A percentile compares a stretch with the other conserved stretches of the same genome.
Evolutionary conservation across 1,140 invertebrate species (phyloP).

Genomic region (Pseudomyrmex flavicornis): DNA sequence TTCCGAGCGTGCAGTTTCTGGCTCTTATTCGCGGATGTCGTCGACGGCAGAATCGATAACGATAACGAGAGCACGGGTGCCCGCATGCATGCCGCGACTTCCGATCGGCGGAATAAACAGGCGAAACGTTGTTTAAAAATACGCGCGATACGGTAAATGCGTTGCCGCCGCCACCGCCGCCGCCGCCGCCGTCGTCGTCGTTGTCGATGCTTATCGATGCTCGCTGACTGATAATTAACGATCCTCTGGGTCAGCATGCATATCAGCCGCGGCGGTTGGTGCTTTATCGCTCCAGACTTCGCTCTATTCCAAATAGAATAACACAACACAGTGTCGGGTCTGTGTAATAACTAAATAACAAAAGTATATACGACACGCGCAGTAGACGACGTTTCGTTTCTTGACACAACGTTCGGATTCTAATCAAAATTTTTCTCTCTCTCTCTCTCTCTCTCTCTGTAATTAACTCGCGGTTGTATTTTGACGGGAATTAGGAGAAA

Average conservation of each 20-base stretch:
- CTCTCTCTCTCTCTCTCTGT: too few species aligned
- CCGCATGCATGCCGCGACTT: slow-evolving; percentile 48
- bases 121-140: slow-evolving; percentile 50
- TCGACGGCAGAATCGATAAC: slow-evolving; percentile 38
- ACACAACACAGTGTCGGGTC: neutral
- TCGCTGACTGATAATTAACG: slow-evolving; percentile 59
- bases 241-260: slow-evolving; percentile 56
- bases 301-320: slow-evolving; percentile 22
- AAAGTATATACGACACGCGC: neutral
- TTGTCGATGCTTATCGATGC: slow-evolving; percentile 57
- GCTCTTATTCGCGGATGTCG: neutral
- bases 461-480: neutral
- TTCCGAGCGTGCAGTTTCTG: neutral
- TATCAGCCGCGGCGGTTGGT: slow-evolving; percentile 29
- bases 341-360: neutral
- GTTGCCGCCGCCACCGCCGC: neutral
- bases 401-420: too few species aligned
- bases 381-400: too few species aligned
- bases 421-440: too few species aligned
- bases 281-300: slow-evolving; percentile 56
- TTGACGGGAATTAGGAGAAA: neutral
- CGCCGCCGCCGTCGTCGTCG: neutral
- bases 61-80: slow-evolving; percentile 44
- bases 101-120: slow-evolving; percentile 56
- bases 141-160: slow-evolving; percentile 48